phyloP scores from a whole-genome alignment of 2,888 invertebrate genomes.

The Hemistola chrysoprasaria region DNA sequence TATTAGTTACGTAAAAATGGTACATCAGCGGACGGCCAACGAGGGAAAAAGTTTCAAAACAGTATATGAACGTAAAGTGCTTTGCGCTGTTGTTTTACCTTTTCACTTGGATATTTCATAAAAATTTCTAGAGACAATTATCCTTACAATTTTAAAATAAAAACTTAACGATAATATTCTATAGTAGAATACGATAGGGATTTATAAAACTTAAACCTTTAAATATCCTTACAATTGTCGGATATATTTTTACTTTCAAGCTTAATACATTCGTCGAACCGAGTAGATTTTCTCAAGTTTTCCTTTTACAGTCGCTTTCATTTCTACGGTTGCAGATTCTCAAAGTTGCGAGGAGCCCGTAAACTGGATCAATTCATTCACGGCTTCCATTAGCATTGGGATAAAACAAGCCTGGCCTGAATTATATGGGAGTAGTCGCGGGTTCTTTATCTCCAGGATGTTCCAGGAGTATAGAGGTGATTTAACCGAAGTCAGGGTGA shows the following conservation, averaged over 20 bases:
- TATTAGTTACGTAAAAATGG: slow-evolving; percentile 9
- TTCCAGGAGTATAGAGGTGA: slow-evolving; percentile 35
- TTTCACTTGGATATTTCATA: slow-evolving; percentile 12
- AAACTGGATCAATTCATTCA: slow-evolving; percentile 62
- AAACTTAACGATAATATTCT: slow-evolving; percentile 5
- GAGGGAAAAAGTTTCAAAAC: slow-evolving; percentile 13
- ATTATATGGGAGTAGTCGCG: slow-evolving; percentile 61
- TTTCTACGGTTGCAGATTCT: slow-evolving; percentile 23
- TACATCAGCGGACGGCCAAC: slow-evolving; percentile 2
- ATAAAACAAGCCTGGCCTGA: slow-evolving; percentile 64
- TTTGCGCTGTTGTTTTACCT: slow-evolving; percentile 14
- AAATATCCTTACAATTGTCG: not conserved
- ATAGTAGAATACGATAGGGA: slow-evolving; percentile 4
- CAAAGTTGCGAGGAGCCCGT: slow-evolving; percentile 35
- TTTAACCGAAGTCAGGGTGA: slow-evolving; percentile 40
- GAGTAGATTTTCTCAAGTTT: slow-evolving; percentile 30
- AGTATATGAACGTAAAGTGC: slow-evolving; percentile 8
- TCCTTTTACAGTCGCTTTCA: slow-evolving; percentile 23
- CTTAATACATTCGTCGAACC: slow-evolving; percentile 12
- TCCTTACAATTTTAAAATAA: slow-evolving; percentile 2
- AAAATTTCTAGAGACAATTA: slow-evolving; percentile 5
- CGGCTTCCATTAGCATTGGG: slow-evolving; percentile 54
- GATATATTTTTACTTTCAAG: slow-evolving; percentile 15
- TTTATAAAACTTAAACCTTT: slow-evolving; percentile 3
- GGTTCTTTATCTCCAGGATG: slow-evolving; percentile 49